Base-by-base conservation (phyloP, 2,113 vertebrate species). In the Poeciliopsis prolifica region DNA sequence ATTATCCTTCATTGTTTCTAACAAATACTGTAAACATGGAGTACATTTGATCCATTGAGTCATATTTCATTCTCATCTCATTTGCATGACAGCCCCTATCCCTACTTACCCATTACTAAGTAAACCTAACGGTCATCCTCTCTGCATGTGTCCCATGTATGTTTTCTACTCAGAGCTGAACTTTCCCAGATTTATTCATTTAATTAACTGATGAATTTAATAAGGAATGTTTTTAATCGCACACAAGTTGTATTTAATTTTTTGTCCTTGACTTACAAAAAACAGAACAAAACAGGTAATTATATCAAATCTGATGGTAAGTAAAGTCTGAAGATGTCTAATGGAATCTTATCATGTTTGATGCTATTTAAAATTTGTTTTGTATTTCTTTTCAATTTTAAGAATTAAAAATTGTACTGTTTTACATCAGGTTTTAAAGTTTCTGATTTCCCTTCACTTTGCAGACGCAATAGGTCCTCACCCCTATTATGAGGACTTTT, bases 61-160 rank as follows among this genome's bases (percentile, higher is more conserved):
- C 12, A 75, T 86, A 84, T 86, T 91, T 91, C 77, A 82, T 78
- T 85, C 51, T 64, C 29, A 65, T 87, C 77, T 79, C 2, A 17
- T 80, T 12, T 24, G 92, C 94, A 94, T 92, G 90, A 54, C 64
- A 9, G 65, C 66, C 5, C 42, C 29, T 75, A 65, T 54, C 42
- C 19, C 81, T 70, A 24, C 37, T 31, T 78, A 67, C 60, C 48
- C 14, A 78, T 68, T 24, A 84, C 85, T 70, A 77, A 78, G 78
- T 40, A 58, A 61, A 42, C 91, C 89, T 92, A 93, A 94, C 90
- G 70, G 48, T 78, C n/a, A 84, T 44, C 74, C 24, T 31, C 51
- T 24, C 72, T 92, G 94, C 93, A 95, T 94, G 93, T 33, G 4
- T 6, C 65, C 71, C 17, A 26, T 74, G 24, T 76, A 28, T 29